Evolutionary conservation across 2,797 vertebrate genomes (phyloP).

Genomic region (Vespertilio murinus): DNA sequence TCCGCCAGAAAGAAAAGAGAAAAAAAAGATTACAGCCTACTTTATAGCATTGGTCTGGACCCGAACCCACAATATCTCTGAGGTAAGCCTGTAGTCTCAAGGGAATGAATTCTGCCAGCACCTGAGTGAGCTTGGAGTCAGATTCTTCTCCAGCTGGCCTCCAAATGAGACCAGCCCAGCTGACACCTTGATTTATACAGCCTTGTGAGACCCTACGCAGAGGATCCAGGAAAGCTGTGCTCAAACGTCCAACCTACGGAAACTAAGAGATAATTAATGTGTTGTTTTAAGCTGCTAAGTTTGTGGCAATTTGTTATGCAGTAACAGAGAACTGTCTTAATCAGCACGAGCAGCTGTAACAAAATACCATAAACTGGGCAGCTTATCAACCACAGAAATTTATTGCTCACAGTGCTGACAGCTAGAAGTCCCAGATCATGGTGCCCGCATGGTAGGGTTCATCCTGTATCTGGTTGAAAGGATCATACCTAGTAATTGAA

Average conservation of each 20-base stretch:
- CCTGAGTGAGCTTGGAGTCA: not conserved
- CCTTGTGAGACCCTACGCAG: not conserved
- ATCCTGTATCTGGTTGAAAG: not conserved
- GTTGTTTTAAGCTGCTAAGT: not conserved
- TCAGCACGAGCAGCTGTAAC: not conserved
- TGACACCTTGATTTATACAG: not conserved
- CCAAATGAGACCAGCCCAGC: not conserved
- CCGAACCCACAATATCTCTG: not conserved
- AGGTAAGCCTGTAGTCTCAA: not conserved
- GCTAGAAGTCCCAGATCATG: not conserved
- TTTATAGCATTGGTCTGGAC: not conserved
- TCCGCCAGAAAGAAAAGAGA: not conserved
- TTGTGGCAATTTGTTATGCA: not conserved
- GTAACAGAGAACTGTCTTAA: not conserved
- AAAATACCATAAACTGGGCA: not conserved
- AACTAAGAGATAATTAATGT: not conserved
- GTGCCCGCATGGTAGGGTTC: not conserved
- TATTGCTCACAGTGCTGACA: not conserved
- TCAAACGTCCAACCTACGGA: not conserved
- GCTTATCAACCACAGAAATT: not conserved
- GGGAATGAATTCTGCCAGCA: not conserved
- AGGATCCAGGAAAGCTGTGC: not conserved
- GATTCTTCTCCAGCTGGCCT: not conserved
- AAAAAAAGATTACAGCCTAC: not conserved
- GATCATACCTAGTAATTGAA: not conserved